These are phyloP conservation scores for Asteroscopus sphinx DNA, from an alignment of 2,888 invertebrate genomes.

Conservation along the genomic window DNA sequence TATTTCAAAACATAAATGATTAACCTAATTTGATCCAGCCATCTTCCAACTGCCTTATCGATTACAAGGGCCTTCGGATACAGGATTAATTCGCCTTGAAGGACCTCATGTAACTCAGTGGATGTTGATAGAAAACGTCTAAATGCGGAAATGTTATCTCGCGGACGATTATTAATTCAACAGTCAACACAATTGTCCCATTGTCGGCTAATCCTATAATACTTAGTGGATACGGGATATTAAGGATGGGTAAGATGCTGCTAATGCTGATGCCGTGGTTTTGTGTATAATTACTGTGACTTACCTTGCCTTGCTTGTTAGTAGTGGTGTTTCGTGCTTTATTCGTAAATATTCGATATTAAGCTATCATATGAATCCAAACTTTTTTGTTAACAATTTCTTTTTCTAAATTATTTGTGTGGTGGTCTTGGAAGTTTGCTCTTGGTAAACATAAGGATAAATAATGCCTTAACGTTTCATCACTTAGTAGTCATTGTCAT, in stretches of 20 bases:
- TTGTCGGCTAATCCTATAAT: slow-evolving; percentile 48
- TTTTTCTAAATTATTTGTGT: no score
- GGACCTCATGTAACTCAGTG: slow-evolving; percentile 10
- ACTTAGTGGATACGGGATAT: slow-evolving; percentile 10
- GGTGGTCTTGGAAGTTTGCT: no score
- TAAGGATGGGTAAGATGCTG: slow-evolving; percentile 15
- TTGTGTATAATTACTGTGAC: background rate
- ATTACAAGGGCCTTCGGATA: no score
- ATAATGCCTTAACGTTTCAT: no score
- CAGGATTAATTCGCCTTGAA: background rate
- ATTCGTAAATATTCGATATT: no score
- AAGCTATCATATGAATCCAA: no score
- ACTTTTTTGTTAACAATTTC: no score
- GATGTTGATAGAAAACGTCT: slow-evolving; percentile 21
- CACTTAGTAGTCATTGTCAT: no score
- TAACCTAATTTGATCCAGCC: background rate
- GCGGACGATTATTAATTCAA: slow-evolving; percentile 55
- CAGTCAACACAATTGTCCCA: slow-evolving; percentile 43
- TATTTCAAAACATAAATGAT: no score
- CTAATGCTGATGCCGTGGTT: background rate
- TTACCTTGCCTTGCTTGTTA: no score
- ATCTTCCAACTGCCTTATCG: background rate
- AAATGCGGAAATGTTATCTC: slow-evolving; percentile 24
- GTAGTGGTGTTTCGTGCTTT: no score
- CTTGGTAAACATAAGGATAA: no score